Percentiles rank a stretch among this genome's conserved stretches.
phyloP scores from a whole-genome alignment of 2,888 invertebrate genomes.

The Drosophila crucigera region DNA sequence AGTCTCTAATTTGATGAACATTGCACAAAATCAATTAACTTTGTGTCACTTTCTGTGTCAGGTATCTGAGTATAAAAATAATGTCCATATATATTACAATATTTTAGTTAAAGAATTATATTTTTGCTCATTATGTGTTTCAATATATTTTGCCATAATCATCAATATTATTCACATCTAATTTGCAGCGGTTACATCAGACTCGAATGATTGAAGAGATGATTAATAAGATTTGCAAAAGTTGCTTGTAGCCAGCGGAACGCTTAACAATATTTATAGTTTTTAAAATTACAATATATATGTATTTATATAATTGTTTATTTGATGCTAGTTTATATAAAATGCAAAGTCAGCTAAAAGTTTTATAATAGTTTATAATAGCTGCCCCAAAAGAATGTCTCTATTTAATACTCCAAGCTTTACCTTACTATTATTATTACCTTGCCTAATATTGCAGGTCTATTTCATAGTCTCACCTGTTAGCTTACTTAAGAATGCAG shows the following conservation, averaged over 20 bases:
- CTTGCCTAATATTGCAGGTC: background rate
- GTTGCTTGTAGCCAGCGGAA: no score
- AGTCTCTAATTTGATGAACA: no score
- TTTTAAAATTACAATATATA: accelerated
- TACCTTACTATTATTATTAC: background rate
- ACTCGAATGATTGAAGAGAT: background rate
- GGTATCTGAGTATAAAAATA: background rate
- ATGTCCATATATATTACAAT: background rate
- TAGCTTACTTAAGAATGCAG: accelerated
- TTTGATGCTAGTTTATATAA: accelerated
- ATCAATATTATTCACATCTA: background rate
- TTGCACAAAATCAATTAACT: no score
- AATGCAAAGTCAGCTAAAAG: background rate
- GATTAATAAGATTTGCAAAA: background rate
- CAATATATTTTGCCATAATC: background rate
- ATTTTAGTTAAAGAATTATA: background rate
- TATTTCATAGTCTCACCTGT: background rate
- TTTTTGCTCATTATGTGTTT: background rate
- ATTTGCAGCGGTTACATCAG: background rate
- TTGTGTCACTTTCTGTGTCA: background rate
- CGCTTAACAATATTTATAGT: background rate
- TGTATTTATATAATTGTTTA: background rate
- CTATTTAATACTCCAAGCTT: accelerated
- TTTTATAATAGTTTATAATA: background rate
- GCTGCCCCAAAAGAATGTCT: background rate